Base-by-base conservation (phyloP, 1,140 invertebrate species). In the Tetramorium parvispinum region DNA sequence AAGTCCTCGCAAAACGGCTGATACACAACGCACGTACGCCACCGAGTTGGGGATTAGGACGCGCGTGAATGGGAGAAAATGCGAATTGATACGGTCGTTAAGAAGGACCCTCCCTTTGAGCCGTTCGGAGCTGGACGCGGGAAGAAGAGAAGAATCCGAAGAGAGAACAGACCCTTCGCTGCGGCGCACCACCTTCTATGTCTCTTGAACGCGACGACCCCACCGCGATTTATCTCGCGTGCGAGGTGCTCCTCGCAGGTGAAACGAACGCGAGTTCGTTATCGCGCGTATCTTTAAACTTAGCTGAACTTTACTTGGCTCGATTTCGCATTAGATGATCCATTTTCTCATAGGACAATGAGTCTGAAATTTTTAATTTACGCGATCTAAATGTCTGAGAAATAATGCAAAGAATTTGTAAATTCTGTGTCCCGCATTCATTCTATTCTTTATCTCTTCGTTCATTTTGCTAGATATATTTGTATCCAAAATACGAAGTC, bases 61-160 rank as follows among this genome's bases (percentile, higher is more conserved):
- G 21, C 81, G 75, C 76, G 51, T 91, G 88, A 92, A 93, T 93
- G 75, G 92, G 70, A 91, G 90, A 91, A 92, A 92, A 93, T 93
- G 86, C 90, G 91, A 93, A 93, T 92, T 92, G 92, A 93, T 92
- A 92, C 90, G 89, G 91, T 92, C 92, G 89, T 92, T 92, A 91
- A 92, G 90, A 91, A 87, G 55, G 88, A 90, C 86, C 79, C 82
- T 86, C 86, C 68, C 89, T 92, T 92, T 89, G 83, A 91, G 75
- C 43, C 73, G 24, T 66, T 66, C 83, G 65, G 16, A 55, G 75
- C 82, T 86, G 66, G 53, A 57, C 59, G 83, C 71, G 68, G 37
- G 40, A 65, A 59, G 27, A 53, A 79, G 68, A 88, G 78, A 68
- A 51, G 76, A 87, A 61, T n/a, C 43, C 40, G 37, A 40, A 76